These are phyloP conservation scores for Lasioglossum albipes DNA, from an alignment of 1,140 invertebrate genomes.

Conservation along the genomic window DNA sequence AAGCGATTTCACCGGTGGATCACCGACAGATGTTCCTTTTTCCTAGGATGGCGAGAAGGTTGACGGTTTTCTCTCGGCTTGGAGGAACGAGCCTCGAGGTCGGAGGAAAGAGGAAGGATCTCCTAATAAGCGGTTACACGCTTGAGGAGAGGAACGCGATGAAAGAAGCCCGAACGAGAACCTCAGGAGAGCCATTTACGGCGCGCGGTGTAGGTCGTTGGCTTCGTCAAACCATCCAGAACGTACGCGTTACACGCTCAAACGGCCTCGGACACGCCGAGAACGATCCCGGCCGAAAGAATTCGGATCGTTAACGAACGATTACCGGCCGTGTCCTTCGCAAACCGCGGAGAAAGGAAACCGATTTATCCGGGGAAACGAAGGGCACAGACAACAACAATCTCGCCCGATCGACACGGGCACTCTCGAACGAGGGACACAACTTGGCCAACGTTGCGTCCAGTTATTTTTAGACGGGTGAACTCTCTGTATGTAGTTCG, in stretches of 20 bases:
- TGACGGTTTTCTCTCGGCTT: background rate
- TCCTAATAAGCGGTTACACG: constrained; percentile 18
- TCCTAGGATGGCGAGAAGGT: too few relatives aligned
- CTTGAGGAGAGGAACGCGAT: constrained; percentile 7
- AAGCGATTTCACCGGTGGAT: background rate
- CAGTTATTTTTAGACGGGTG: too few relatives aligned
- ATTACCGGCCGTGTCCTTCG: constrained; percentile 1
- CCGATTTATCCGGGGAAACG: background rate
- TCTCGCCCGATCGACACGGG: background rate
- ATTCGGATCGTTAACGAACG: constrained; percentile 3
- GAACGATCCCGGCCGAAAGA: background rate
- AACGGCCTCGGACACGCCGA: background rate
- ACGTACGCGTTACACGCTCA: constrained; percentile 14
- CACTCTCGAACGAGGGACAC: background rate
- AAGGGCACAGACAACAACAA: too few relatives aligned
- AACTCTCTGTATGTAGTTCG: too few relatives aligned
- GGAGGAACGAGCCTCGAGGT: background rate
- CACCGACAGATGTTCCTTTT: background rate
- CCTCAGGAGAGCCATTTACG: constrained; percentile 16
- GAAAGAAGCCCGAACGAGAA: background rate
- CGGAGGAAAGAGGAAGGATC: background rate
- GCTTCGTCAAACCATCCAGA: constrained; percentile 4
- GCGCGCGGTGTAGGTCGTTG: constrained; percentile 14
- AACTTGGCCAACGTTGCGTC: too few relatives aligned
- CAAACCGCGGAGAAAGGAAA: background rate